Conservation (phyloP, 2,888 invertebrate species). For the Idaea biselata region DNA sequence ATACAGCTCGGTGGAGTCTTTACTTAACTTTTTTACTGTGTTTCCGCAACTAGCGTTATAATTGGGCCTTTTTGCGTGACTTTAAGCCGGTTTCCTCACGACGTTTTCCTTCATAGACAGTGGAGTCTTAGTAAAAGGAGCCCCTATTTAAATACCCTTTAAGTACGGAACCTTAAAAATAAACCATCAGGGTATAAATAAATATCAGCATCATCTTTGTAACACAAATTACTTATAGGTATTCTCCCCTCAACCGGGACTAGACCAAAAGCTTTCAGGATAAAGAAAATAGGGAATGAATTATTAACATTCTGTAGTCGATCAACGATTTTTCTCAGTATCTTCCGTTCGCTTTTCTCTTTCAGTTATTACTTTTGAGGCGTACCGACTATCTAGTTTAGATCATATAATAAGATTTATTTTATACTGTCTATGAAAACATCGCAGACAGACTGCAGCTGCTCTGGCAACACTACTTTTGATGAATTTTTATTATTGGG, state of each 20-base stretch:
- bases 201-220: conserved; percentile 30
- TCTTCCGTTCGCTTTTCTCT: conserved; percentile 19
- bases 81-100: too few relatives aligned
- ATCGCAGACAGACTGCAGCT: not conserved
- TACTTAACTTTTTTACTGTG: too few relatives aligned
- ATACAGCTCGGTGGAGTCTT: too few relatives aligned
- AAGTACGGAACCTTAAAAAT: conserved; percentile 9
- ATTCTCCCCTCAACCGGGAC: conserved; percentile 23
- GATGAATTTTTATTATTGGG: too few relatives aligned
- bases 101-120: too few relatives aligned
- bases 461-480: too few relatives aligned
- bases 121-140: too few relatives aligned
- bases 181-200: conserved; percentile 19
- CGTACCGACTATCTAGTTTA: conserved; percentile 18
- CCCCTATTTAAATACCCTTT: not conserved
- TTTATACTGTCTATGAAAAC: conserved; percentile 11
- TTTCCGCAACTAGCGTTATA: too few relatives aligned
- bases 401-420: conserved; percentile 23
- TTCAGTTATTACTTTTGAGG: conserved; percentile 23
- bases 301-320: conserved; percentile 30
- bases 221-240: conserved; percentile 28
- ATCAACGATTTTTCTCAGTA: conserved; percentile 21
- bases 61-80: too few relatives aligned
- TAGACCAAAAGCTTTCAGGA: conserved; percentile 27
- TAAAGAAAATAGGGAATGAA: conserved; percentile 31